Evolutionary conservation across 2,797 vertebrate genomes (phyloP), one percentile per base, ranked within the genome.

Genomic region (Prunella strophiata): DNA sequence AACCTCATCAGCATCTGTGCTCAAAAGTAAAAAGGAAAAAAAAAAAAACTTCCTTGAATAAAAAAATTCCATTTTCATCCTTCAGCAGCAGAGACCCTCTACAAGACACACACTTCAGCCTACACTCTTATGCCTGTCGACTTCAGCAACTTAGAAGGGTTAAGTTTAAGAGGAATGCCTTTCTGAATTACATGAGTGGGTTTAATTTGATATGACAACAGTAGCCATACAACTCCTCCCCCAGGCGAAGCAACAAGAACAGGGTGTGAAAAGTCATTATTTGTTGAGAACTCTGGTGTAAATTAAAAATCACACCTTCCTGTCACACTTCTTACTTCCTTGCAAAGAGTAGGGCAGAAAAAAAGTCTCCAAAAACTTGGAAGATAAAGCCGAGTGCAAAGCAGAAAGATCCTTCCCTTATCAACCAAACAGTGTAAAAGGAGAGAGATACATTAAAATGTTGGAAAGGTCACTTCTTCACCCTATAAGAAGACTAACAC

Each of bases 261-360:
- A 62, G 94, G 91, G 97, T 97, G 97, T 98, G 97, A 98, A 98
- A 98, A 98, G 97, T 98, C 97, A 98, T 98, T 98, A 98, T 97
- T 98, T 98, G 96, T 62, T 89, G 42, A 97, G 96, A 96, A 95
- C 88, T 94, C 77, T 94, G 95, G 96, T 97, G 97, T 97, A 98
- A 98, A 98, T 98, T 97, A 98, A 97, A 98, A 98, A 98, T 98
- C 98, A 98, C 98, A 98, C 98, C 97, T 98, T 96, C 92, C 91
- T 93, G 92, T 98, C 96, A 97, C 97, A 98, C 97, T 97, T 97
- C 93, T 98, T 95, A 94, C 85, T 98, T 96, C 93, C 95, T 97
- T 93, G 94, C 63, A 92, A 97, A 96, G 93, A 96, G 67, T 68
- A 86, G 79, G 72, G 78, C 17, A 36, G 61, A 10, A 88, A 82